These are phyloP conservation scores for Drosophila vallismaia DNA, from an alignment of 2,888 invertebrate genomes.

Conservation along the genomic window DNA sequence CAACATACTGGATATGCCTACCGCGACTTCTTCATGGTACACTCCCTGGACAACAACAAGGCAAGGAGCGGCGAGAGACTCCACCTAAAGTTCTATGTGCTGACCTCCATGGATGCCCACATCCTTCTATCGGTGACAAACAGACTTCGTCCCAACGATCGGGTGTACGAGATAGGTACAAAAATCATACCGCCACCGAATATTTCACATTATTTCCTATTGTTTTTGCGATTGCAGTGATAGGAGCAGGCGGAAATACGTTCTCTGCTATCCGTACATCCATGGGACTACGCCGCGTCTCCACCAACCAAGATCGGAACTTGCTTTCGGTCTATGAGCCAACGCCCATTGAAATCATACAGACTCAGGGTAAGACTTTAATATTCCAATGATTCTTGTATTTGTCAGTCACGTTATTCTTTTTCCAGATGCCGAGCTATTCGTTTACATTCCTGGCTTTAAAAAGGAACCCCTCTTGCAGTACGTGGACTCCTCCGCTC, in stretches of 20 bases:
- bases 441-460: slow-evolving; percentile 87
- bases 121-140: slow-evolving; percentile 86
- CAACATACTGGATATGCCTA: slow-evolving; percentile 85
- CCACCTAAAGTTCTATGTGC: slow-evolving; percentile 88
- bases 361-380: slow-evolving; percentile 85
- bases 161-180: slow-evolving; percentile 88
- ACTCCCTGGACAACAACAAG: slow-evolving; percentile 76
- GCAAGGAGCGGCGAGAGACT: slow-evolving; percentile 73
- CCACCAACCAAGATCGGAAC: slow-evolving; percentile 85
- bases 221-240: slow-evolving; percentile 80
- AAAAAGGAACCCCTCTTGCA: slow-evolving; percentile 86
- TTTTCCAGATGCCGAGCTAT: slow-evolving; percentile 86
- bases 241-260: slow-evolving; percentile 89
- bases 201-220: not conserved
- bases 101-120: slow-evolving; percentile 88
- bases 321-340: slow-evolving; percentile 87
- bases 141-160: slow-evolving; percentile 84
- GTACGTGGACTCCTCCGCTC: slow-evolving; percentile 86
- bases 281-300: slow-evolving; percentile 86
- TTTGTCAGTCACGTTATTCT: not conserved
- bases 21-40: slow-evolving; percentile 85
- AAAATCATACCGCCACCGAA: not conserved
- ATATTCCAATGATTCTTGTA: too few relatives aligned
- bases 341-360: slow-evolving; percentile 88
- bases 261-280: slow-evolving; percentile 88